These are phyloP conservation scores for Dendronephthya gigantea DNA, from an alignment of 64 coral and sea anemone genomes.

Conservation along the genomic window DNA sequence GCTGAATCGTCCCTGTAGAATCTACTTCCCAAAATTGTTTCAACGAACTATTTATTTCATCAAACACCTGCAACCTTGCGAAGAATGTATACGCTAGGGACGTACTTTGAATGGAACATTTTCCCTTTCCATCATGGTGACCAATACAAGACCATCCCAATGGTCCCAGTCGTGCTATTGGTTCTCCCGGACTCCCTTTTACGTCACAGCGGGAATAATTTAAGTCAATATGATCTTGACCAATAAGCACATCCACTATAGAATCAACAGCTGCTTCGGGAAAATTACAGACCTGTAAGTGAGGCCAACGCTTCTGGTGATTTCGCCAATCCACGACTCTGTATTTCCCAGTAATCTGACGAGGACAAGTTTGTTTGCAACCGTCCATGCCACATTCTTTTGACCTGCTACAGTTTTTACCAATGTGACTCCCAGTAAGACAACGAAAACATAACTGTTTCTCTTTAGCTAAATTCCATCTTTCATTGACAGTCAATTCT, in stretches of 20 bases:
- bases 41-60: slow-evolving; percentile 20
- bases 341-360: background rate
- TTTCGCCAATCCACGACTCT: background rate
- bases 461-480: background rate
- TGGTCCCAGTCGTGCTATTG: slow-evolving; percentile 25
- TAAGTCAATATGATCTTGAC: background rate
- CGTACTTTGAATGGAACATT: background rate
- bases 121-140: background rate
- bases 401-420: no score
- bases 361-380: background rate
- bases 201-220: slow-evolving; percentile 25
- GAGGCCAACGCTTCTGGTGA: background rate
- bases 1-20: background rate
- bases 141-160: slow-evolving; percentile 30
- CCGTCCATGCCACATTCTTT: background rate
- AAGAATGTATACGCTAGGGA: slow-evolving; percentile 27
- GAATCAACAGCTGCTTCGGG: no score
- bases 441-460: no score
- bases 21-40: slow-evolving; percentile 34
- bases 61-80: background rate
- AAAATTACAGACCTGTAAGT: no score
- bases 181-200: background rate
- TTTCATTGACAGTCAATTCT: background rate
- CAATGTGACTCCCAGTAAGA: no score
- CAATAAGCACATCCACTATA: slow-evolving; percentile 6